Percentiles rank a stretch among this genome's conserved stretches.
These are phyloP conservation scores for Penaeus vannamei DNA, from an alignment of 1,140 invertebrate genomes.

Conservation along the genomic window DNA sequence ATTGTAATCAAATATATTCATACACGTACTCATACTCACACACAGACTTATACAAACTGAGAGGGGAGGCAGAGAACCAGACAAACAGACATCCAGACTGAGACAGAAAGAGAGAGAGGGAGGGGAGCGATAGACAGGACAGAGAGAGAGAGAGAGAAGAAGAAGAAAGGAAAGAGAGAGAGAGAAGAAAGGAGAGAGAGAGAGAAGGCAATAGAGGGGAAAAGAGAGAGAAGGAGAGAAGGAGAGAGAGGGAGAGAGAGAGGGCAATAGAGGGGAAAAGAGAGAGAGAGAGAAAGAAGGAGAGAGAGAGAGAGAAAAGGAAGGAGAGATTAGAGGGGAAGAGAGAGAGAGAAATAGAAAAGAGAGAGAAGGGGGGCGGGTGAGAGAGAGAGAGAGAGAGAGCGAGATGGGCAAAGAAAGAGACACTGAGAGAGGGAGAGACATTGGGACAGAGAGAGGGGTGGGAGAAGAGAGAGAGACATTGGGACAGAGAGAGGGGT, in stretches of 20 bases:
- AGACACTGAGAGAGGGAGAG: too few species aligned
- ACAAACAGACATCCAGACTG: too few species aligned
- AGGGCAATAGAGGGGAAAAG: not conserved
- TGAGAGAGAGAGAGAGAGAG: too few species aligned
- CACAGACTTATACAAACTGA: too few species aligned
- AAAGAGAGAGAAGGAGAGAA: not conserved
- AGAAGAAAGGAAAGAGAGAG: not conserved
- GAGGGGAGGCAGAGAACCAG: too few species aligned
- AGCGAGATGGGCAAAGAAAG: too few species aligned
- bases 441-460: not conserved
- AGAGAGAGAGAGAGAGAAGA: not conserved
- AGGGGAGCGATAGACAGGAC: too few species aligned
- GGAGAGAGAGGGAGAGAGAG: not conserved
- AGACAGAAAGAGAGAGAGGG: too few species aligned
- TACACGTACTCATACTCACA: too few species aligned
- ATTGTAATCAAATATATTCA: too few species aligned
- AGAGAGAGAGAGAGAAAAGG: not conserved
- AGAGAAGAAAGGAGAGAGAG: not conserved
- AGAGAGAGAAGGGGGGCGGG: not conserved
- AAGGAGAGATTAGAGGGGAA: not conserved
- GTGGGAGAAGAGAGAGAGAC: not conserved
- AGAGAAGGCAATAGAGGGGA: not conserved
- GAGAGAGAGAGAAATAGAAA: not conserved
- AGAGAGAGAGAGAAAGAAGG: not conserved
- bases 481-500: too few species aligned